Evolutionary conservation across 2,113 vertebrate species (phyloP), one percentile per base, ranked within the genome.

Genomic region (Mastomys coucha): DNA sequence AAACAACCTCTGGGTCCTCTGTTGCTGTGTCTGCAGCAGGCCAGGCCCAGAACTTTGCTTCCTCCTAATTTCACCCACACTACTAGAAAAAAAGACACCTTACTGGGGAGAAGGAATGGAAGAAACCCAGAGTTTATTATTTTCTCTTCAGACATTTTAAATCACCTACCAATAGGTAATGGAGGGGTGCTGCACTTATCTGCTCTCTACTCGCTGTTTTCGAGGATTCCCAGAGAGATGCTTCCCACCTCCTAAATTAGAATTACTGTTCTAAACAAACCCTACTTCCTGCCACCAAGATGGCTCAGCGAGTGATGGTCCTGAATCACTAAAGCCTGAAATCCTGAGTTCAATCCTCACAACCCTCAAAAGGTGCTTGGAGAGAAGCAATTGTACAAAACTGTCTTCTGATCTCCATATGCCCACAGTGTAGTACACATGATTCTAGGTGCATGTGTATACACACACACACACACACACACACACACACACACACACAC

Each of bases 81-180:
- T 4, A 75, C 42, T 22, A 73, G 65, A 45, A 28, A 77, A 28
- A 77, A 31, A 60, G 6, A 60, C 60, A 24, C 20, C 19, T 60
- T 60, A 22, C 7, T 22, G 24, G 58, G 19, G 11, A 3, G 7
- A 13, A 16, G 22, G 4, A 33, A 45, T 45, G 26, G 24, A 69
- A 73, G 24, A 51, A 80, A 90, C 10, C 24, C 39, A 77, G 17
- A 28, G 58, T 89, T 91, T 75, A 2, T 1, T 76, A 17, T 80
- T 95, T 89, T 84, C 6, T 70, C 49, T 84, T 72, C n/a, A 42
- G 69, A 67, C 58, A 73, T 69, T 82, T 84, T 36, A 94, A 92
- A 85, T 80, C 3, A 1, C 20, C 67, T 91, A 1, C 70, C 75
- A 5, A 7, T 0, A 0, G 42, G 75, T 9, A 42, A 4, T 24